phyloP scores from a whole-genome alignment of 2,888 invertebrate species.

The Eupithecia vulgata region DNA sequence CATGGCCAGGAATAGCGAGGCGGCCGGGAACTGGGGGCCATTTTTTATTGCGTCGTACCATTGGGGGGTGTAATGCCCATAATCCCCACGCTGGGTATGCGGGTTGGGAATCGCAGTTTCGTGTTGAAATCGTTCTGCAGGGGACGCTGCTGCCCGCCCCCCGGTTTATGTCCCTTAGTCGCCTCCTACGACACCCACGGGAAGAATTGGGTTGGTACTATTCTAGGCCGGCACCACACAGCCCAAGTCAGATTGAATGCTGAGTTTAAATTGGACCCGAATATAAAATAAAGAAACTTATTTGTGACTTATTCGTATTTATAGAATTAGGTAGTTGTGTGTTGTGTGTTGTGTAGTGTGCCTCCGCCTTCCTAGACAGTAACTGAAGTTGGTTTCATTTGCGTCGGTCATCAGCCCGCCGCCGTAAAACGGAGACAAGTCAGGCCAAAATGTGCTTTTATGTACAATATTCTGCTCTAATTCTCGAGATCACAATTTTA shows the following conservation, averaged over 20 bases:
- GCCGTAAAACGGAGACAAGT: slow-evolving; percentile 6
- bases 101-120: too few species aligned
- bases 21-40: too few species aligned
- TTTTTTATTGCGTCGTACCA: too few species aligned
- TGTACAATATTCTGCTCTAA: not conserved
- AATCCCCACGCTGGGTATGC: too few species aligned
- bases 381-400: not conserved
- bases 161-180: too few species aligned
- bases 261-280: not conserved
- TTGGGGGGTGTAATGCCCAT: too few species aligned
- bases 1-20: too few species aligned
- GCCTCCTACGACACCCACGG: too few species aligned
- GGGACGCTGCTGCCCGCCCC: too few species aligned
- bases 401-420: not conserved
- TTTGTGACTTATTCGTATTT: not conserved
- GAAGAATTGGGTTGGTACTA: too few species aligned
- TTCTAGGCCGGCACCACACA: too few species aligned
- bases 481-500: slow-evolving; percentile 4
- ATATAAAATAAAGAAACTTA: not conserved
- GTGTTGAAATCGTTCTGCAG: too few species aligned
- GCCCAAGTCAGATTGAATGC: not conserved
- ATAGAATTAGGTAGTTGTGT: not conserved
- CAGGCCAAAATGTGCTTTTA: slow-evolving; percentile 7
- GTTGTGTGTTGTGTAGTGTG: not conserved
- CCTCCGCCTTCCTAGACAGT: not conserved